Evolutionary conservation across 2,888 invertebrate genomes (phyloP).

Genomic region (Lymantria monacha): DNA sequence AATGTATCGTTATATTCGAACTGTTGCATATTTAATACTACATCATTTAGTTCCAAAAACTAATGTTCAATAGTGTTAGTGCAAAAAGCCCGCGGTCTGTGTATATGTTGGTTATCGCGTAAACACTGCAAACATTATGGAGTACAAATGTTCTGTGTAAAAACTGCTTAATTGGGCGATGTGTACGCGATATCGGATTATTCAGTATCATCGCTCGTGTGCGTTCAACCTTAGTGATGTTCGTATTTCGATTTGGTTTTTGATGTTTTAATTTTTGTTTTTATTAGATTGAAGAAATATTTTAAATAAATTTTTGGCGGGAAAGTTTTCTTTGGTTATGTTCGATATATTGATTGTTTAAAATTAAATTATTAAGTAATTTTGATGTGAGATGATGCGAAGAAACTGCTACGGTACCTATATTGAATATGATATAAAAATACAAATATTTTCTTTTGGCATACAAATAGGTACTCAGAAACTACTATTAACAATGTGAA

Average conservation of each 20-base stretch:
- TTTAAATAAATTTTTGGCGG: neutral
- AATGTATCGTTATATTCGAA: neutral
- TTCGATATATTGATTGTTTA: too few relatives aligned
- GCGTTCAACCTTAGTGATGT: slow-evolving; percentile 56
- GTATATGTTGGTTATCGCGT: slow-evolving; percentile 35
- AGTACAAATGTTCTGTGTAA: slow-evolving; percentile 69
- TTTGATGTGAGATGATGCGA: too few relatives aligned
- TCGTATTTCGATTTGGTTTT: slow-evolving; percentile 18
- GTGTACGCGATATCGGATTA: slow-evolving; percentile 61
- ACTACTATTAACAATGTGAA: too few relatives aligned
- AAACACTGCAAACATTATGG: slow-evolving; percentile 54
- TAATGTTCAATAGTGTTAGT: slow-evolving; percentile 8
- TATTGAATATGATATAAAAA: too few relatives aligned
- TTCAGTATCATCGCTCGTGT: slow-evolving; percentile 63
- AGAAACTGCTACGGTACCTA: too few relatives aligned
- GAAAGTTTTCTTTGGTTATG: too few relatives aligned
- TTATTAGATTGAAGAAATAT: neutral
- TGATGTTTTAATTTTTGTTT: neutral
- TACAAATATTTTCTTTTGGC: too few relatives aligned
- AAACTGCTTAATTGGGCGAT: slow-evolving; percentile 75
- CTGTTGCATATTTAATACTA: neutral
- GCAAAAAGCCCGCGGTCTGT: slow-evolving; percentile 14
- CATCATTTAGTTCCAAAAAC: slow-evolving; percentile 34
- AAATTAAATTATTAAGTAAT: too few relatives aligned
- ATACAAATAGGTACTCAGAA: too few relatives aligned